These are phyloP conservation scores for Halisarca cf. caerulea DNA, from an alignment of 37 sponge, comb jelly and placozoan species.

Conservation along the genomic window DNA sequence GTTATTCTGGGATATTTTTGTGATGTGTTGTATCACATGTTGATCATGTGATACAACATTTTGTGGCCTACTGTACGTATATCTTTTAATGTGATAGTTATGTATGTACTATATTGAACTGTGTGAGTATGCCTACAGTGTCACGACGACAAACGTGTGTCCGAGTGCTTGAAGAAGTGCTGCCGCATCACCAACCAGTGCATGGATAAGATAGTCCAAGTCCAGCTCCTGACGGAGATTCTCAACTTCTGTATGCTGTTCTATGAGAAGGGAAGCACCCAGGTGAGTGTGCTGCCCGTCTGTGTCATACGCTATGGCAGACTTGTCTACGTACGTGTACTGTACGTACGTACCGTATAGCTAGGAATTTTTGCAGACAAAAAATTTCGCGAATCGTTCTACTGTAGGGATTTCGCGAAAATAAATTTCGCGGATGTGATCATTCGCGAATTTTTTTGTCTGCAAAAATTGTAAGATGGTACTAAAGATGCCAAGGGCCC, in stretches of 20 bases:
- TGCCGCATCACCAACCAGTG: constrained; percentile 95
- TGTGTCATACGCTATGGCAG: no score
- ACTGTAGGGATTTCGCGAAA: no score
- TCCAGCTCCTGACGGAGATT: constrained; percentile 92
- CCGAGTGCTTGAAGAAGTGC: constrained; percentile 95
- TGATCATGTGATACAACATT: background rate
- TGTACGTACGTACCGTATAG: no score
- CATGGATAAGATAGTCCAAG: constrained; percentile 92
- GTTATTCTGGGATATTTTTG: no score
- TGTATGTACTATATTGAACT: background rate
- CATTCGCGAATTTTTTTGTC: no score
- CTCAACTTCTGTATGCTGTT: constrained; percentile 89
- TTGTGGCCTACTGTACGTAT: background rate
- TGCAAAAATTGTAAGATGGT: no score
- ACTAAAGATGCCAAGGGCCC: no score
- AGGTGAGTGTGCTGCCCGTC: constrained; percentile 84
- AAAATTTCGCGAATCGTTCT: no score
- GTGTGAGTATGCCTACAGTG: constrained; percentile 41
- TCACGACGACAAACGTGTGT: constrained; percentile 82
- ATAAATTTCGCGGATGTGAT: no score
- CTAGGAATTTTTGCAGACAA: no score
- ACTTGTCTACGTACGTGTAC: no score
- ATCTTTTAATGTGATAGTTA: background rate
- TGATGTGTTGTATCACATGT: background rate
- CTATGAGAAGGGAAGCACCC: constrained; percentile 81